These are phyloP conservation scores for Aphis craccivora DNA, from an alignment of 1,140 invertebrate species.

Conservation along the genomic window DNA sequence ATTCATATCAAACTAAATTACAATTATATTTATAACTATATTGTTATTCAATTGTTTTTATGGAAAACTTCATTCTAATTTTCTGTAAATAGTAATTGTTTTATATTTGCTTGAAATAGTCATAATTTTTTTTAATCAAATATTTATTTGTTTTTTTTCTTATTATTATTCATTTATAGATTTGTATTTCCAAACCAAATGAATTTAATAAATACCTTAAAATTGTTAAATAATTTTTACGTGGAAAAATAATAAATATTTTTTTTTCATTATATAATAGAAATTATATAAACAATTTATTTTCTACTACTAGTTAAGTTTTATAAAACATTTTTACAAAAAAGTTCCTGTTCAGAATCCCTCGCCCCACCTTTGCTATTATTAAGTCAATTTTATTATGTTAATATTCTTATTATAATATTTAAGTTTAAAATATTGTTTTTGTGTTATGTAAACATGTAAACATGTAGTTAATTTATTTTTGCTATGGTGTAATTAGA, in stretches of 20 bases:
- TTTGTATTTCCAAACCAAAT: background rate
- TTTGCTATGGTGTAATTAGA: background rate
- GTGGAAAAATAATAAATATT: background rate
- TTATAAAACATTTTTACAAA: background rate
- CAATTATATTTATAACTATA: background rate
- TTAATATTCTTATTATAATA: conserved; percentile 18
- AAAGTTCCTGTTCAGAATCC: background rate
- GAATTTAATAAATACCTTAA: background rate
- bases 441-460: conserved; percentile 4
- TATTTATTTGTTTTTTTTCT: no score
- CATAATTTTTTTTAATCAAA: background rate
- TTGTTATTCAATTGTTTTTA: background rate
- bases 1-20: conserved; percentile 19
- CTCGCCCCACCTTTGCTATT: background rate
- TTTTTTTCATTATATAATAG: background rate
- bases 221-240: conserved; percentile 6
- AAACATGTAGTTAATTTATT: background rate
- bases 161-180: background rate
- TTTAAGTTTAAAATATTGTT: background rate
- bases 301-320: background rate
- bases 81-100: background rate
- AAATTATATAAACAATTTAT: background rate
- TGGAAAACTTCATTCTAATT: background rate
- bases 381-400: conserved; percentile 7
- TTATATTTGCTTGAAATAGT: background rate